These are phyloP conservation scores for Branchinecta lynchi DNA, from an alignment of 1,140 invertebrate genomes.

Conservation along the genomic window DNA sequence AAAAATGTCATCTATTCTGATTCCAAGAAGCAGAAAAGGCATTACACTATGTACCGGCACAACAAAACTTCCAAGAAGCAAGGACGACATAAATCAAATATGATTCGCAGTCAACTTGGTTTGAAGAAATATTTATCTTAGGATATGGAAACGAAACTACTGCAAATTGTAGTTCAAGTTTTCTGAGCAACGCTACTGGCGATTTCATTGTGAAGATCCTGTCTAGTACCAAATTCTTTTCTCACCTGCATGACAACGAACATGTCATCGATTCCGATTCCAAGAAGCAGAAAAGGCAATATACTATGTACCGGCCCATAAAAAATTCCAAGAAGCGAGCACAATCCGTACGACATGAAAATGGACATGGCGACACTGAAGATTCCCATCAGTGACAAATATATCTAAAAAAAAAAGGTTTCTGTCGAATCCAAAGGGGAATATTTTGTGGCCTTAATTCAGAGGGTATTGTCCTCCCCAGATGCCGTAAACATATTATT, in stretches of 20 bases:
- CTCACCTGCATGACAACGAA: constrained; percentile 53
- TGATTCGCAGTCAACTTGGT: no score
- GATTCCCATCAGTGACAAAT: constrained; percentile 46
- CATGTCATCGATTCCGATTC: constrained; percentile 63
- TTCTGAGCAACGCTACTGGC: no score
- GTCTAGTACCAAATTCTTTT: background rate
- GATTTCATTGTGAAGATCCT: no score
- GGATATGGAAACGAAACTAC: no score
- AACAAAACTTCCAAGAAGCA: constrained; percentile 51
- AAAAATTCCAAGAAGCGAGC: constrained; percentile 50
- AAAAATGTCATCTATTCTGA: no score
- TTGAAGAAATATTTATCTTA: no score
- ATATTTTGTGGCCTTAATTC: no score
- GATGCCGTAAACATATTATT: no score
- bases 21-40: constrained; percentile 63
- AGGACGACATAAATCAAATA: no score
- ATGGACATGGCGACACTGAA: constrained; percentile 59
- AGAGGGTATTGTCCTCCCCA: no score
- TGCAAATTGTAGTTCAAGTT: no score
- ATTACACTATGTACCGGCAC: constrained; percentile 64
- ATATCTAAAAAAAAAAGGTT: constrained; percentile 31
- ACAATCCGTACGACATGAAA: constrained; percentile 49
- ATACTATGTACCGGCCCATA: constrained; percentile 67
- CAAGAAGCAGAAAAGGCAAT: constrained; percentile 62
- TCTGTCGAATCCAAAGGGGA: no score